Evolutionary conservation across 1,140 invertebrate genomes (phyloP).

Genomic region (Ladona fulva): DNA sequence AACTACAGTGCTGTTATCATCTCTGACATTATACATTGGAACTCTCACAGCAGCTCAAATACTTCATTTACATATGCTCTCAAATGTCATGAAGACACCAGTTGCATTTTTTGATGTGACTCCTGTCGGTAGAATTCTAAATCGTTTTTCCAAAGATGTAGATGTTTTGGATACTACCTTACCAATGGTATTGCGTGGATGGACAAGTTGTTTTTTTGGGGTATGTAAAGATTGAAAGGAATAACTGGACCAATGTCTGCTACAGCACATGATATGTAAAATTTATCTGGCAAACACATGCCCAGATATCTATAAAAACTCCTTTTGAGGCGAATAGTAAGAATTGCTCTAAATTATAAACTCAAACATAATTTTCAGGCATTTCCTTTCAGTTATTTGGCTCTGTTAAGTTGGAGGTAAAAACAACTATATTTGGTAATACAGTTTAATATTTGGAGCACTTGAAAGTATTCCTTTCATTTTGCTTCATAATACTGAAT

Average conservation of each 20-base stretch:
- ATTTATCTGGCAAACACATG: too few relatives aligned
- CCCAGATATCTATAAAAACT: too few relatives aligned
- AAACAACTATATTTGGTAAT: too few relatives aligned
- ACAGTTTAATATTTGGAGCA: too few relatives aligned
- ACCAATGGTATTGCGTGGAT: slow-evolving; percentile 40
- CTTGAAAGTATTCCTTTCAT: too few relatives aligned
- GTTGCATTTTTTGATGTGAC: slow-evolving; percentile 68
- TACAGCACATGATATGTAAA: not conserved
- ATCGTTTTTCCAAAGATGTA: slow-evolving; percentile 64
- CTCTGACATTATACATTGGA: slow-evolving; percentile 57
- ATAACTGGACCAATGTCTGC: slow-evolving; percentile 3
- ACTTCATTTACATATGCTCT: slow-evolving; percentile 56
- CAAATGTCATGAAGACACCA: slow-evolving; percentile 52
- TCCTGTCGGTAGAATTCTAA: slow-evolving; percentile 61
- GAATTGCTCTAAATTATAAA: too few relatives aligned
- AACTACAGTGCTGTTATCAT: slow-evolving; percentile 54
- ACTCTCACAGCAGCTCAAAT: slow-evolving; percentile 54
- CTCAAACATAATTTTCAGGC: too few relatives aligned
- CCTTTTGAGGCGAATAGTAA: too few relatives aligned
- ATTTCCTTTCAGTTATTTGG: too few relatives aligned
- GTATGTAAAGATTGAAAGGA: slow-evolving; percentile 29
- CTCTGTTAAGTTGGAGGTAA: too few relatives aligned
- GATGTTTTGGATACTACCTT: slow-evolving; percentile 52
- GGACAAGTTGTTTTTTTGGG: slow-evolving; percentile 42
- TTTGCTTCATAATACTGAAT: too few relatives aligned